These are phyloP conservation scores for Smutsia gigantea DNA, from an alignment of 2,797 vertebrate genomes.

Conservation along the genomic window DNA sequence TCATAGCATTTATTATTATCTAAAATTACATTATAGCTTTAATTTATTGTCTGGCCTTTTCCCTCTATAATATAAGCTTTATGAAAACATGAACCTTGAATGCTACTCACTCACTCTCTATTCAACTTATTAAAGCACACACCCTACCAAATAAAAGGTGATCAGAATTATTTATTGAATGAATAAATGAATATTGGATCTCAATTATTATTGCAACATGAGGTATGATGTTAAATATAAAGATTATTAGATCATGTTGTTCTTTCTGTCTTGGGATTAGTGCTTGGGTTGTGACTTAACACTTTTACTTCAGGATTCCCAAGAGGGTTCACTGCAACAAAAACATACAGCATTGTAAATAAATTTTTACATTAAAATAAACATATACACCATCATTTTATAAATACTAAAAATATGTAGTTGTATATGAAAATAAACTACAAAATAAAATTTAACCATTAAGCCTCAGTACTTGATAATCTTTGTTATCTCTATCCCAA, in stretches of 20 bases:
- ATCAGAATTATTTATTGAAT: neutral
- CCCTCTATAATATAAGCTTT: neutral
- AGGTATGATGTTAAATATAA: neutral
- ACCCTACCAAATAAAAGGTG: neutral
- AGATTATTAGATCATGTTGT: neutral
- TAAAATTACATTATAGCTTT: slow-evolving; percentile 6
- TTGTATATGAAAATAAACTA: neutral
- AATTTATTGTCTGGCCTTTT: neutral
- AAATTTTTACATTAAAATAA: neutral
- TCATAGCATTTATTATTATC: neutral
- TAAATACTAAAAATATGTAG: neutral
- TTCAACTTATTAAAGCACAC: neutral
- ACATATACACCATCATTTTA: neutral
- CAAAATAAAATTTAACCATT: neutral
- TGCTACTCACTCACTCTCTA: neutral
- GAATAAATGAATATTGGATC: neutral
- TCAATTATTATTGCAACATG: neutral
- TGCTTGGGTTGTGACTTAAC: neutral
- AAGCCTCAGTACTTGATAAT: neutral
- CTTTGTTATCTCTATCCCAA: neutral
- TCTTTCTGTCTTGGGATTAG: neutral
- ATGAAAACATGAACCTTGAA: neutral
- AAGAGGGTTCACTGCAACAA: neutral
- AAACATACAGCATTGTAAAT: neutral
- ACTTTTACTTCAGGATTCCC: neutral